These are phyloP conservation scores for Spisula solida DNA, from an alignment of 2,888 invertebrate species.

Conservation along the genomic window DNA sequence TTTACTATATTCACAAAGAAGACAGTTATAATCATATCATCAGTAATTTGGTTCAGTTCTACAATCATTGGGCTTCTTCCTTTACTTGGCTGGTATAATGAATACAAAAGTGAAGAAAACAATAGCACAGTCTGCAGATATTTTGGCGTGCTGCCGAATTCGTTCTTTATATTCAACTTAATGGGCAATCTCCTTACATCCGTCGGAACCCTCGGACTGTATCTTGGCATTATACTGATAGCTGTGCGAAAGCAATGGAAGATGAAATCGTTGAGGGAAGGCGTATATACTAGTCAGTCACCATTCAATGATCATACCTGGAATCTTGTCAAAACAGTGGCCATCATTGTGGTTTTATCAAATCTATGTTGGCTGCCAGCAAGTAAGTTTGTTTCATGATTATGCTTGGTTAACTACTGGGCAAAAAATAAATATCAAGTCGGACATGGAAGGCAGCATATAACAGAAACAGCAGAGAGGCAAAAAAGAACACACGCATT, in stretches of 20 bases:
- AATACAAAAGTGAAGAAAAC: conserved; percentile 28
- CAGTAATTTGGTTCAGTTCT: conserved; percentile 67
- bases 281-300: background rate
- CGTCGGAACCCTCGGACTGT: conserved; percentile 61
- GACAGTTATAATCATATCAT: conserved; percentile 59
- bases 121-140: conserved; percentile 66
- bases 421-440: too few species aligned
- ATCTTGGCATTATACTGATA: conserved; percentile 68
- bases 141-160: conserved; percentile 68
- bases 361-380: conserved; percentile 70
- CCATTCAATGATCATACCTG: conserved; percentile 55
- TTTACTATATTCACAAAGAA: conserved; percentile 58
- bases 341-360: conserved; percentile 60
- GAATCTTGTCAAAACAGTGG: conserved; percentile 66
- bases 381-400: conserved; percentile 51
- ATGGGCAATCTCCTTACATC: conserved; percentile 57
- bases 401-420: background rate
- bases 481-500: too few species aligned
- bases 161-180: conserved; percentile 66
- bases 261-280: conserved; percentile 52
- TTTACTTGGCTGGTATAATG: conserved; percentile 67
- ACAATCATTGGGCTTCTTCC: conserved; percentile 72
- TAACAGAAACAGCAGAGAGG: too few species aligned
- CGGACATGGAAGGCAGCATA: too few species aligned
- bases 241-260: conserved; percentile 64